Base-by-base conservation (phyloP, 2,888 invertebrate genomes). In the Rhabditophanes sp. region DNA sequence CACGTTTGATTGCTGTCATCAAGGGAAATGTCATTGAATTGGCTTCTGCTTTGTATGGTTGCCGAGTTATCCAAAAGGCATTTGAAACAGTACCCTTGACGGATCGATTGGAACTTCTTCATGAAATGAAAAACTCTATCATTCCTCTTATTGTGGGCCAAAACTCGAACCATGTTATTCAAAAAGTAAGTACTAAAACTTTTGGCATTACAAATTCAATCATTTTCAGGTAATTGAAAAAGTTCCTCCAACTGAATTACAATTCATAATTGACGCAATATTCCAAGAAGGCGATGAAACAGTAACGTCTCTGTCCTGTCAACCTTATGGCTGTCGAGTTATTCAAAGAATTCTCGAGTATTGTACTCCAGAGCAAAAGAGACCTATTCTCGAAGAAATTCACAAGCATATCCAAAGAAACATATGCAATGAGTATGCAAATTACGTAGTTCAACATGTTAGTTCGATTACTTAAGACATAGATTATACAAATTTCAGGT, bases 271-370 rank as follows among this genome's bases (percentile, higher is more conserved):
- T 49, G 79, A 80, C 65, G 81, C 80, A 53, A 79, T 80, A 69
- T 75, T 76, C 50, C 72, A 72, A 53, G 46, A 30, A 71, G 72
- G 39, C 25, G 39, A 46, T 25, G 48, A 49, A 16, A 51, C 49
- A 35, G 55, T 54, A n/a, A n/a, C n/a, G n/a, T n/a, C n/a, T n/a
- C 72, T 96, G 60, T 90, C 93, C 40, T 93, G 90, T 50, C 96
- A 96, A 71, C 93, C 96, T 18, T 96, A 96, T 68, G 96, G 96
- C 27, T 96, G 96, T 66, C 78, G 96, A 50, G 96, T 96, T 9
- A 96, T 96, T 65, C 96, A 96, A 69, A 82, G 96, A 65, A 90
- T 96, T n/a, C 74, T 96, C 46, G 96, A 99, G 69, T 88, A 96
- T 69, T 96, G 96, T 74, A 84, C 82, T 44, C 75, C 79, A 34